Percentiles rank a stretch among this genome's conserved stretches.
Conservation (phyloP, 2,888 invertebrate species). For the Parelbella ahira region DNA sequence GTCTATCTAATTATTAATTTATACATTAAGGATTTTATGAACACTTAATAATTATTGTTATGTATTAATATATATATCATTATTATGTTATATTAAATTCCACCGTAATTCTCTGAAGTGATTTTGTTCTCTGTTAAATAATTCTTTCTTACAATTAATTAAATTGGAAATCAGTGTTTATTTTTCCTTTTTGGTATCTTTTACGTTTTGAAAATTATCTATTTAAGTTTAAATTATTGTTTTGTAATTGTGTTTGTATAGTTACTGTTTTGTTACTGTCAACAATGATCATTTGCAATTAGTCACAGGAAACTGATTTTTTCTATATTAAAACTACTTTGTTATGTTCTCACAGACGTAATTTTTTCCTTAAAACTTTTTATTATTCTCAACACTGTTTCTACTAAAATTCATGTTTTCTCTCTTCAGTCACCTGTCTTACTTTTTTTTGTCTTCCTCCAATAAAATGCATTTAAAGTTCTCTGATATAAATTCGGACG, state of each 20-base stretch:
- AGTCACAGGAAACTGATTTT: too few species aligned
- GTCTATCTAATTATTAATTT: conserved; percentile 12
- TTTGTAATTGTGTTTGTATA: not conserved
- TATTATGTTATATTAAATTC: conserved; percentile 22
- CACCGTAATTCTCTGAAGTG: conserved; percentile 19
- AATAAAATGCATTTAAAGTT: too few species aligned
- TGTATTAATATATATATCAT: conserved; percentile 16
- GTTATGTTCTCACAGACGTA: too few species aligned
- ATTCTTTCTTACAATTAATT: conserved; percentile 7
- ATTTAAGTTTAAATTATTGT: conserved; percentile 5
- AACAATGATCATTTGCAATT: too few species aligned
- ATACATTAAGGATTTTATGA: conserved; percentile 25
- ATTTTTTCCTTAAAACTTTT: not conserved
- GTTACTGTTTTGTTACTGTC: too few species aligned
- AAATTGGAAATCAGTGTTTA: conserved; percentile 9
- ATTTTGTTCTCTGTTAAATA: conserved; percentile 18
- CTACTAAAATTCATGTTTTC: too few species aligned
- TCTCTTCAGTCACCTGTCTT: too few species aligned
- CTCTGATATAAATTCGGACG: too few species aligned
- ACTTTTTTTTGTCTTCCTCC: not conserved
- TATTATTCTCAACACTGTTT: too few species aligned
- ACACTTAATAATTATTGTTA: conserved; percentile 23
- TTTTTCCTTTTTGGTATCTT: conserved; percentile 6
- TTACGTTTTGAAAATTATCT: conserved; percentile 5
- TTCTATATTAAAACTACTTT: too few species aligned